Percentiles rank a stretch among this genome's conserved stretches.
Evolutionary conservation across 2,888 invertebrate species (phyloP).

Genomic region (Deilephila porcellus): DNA sequence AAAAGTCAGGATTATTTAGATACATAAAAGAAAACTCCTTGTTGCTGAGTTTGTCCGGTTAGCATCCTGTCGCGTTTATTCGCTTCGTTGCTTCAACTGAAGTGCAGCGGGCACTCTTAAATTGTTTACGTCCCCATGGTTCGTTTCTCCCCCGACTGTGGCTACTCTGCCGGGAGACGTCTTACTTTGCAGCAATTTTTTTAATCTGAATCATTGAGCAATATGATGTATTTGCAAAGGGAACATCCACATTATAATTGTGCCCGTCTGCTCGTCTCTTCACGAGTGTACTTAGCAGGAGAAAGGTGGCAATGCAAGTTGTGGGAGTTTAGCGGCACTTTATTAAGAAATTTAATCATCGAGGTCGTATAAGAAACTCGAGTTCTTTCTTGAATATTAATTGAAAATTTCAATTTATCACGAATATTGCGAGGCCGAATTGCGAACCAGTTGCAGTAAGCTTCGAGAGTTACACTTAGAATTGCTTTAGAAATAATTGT

Average conservation of each 20-base stretch:
- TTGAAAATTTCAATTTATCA: conserved; percentile 7
- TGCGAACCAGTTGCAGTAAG: conserved; percentile 20
- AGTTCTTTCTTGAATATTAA: conserved; percentile 11
- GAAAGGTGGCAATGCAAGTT: conserved; percentile 11
- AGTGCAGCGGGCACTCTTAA: conserved; percentile 67
- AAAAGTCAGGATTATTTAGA: not conserved
- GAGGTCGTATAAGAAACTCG: conserved; percentile 17
- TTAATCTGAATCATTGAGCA: conserved; percentile 1
- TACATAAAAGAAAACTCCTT: conserved; percentile 33
- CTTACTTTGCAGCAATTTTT: conserved; percentile 8
- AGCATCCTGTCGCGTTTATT: conserved; percentile 61
- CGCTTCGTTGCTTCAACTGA: conserved; percentile 64
- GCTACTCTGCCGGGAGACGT: conserved; percentile 45
- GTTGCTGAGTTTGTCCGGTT: conserved; percentile 58
- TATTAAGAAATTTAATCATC: conserved; percentile 4
- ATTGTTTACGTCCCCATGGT: conserved; percentile 70
- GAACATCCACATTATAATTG: not conserved
- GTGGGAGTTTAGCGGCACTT: not conserved
- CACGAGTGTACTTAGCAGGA: not conserved
- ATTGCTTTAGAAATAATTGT: not conserved
- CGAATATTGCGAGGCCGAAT: conserved; percentile 9
- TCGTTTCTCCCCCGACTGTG: conserved; percentile 44
- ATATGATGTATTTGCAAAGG: conserved; percentile 13
- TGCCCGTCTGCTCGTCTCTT: not conserved
- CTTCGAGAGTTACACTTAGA: not conserved